Percentiles rank a stretch among this genome's conserved stretches.
Evolutionary conservation across 2,888 invertebrate genomes (phyloP).

Genomic region (Tetrapedia diversipes): DNA sequence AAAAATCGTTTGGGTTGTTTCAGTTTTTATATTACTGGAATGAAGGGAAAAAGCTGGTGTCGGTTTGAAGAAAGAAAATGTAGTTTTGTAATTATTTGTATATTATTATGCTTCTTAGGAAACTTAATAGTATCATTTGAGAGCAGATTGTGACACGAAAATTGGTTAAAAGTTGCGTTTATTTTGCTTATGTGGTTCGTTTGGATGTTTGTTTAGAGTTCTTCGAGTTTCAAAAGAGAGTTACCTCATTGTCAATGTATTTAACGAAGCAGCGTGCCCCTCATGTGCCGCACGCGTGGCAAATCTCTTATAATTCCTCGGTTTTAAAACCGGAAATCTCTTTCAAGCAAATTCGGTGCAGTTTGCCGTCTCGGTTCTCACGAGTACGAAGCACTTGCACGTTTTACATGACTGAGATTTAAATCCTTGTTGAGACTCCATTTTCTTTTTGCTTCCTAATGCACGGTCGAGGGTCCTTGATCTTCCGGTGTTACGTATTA

Average conservation of each 20-base stretch:
- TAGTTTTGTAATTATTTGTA: too few species aligned
- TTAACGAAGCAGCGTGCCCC: conserved; percentile 7
- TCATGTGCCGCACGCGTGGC: background rate
- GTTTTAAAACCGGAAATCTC: conserved; percentile 37
- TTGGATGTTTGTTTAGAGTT: background rate
- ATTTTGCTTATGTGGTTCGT: background rate
- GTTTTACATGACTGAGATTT: background rate
- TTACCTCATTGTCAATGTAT: background rate
- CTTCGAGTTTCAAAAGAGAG: background rate
- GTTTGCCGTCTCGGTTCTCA: conserved; percentile 10
- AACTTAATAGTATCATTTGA: too few species aligned
- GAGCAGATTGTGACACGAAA: too few species aligned
- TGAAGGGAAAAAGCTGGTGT: too few species aligned
- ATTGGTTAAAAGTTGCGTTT: too few species aligned
- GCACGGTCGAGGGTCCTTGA: background rate
- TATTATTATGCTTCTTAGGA: too few species aligned
- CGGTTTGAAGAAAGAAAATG: too few species aligned
- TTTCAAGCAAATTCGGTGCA: conserved; percentile 27
- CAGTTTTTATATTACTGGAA: too few species aligned
- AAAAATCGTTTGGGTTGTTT: too few species aligned
- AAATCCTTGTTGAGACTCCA: conserved; percentile 14
- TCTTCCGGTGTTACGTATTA: background rate
- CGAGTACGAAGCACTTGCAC: background rate
- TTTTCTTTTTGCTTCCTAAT: background rate
- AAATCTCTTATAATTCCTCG: conserved; percentile 43